phyloP scores from a whole-genome alignment of 2,797 vertebrate genomes.

The Scleropages formosus region DNA sequence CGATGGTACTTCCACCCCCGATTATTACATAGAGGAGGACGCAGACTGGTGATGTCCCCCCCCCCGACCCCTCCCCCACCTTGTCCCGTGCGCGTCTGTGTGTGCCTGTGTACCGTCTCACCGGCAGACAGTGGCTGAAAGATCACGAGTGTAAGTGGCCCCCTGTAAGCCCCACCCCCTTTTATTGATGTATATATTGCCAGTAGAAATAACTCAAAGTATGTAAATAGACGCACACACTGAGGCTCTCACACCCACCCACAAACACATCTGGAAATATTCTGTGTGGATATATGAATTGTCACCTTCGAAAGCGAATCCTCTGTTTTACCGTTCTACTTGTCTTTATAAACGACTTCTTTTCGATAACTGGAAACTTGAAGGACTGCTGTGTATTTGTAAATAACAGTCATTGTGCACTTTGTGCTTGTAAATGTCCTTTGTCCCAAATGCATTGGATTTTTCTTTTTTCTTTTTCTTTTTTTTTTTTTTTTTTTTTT shows the following conservation, averaged over 20 bases:
- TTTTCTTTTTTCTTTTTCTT: constrained; percentile 37
- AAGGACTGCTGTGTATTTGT: constrained; percentile 97
- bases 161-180: background rate
- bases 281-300: constrained; percentile 67
- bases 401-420: constrained; percentile 90
- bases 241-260: constrained; percentile 47
- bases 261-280: constrained; percentile 47
- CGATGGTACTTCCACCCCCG: constrained; percentile 91
- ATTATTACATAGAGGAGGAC: constrained; percentile 99
- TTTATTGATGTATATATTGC: constrained; percentile 24
- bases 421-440: constrained; percentile 89
- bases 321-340: constrained; percentile 68
- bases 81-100: constrained; percentile 22
- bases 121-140: constrained; percentile 4
- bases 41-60: constrained; percentile 89
- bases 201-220: constrained; percentile 21
- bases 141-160: constrained; percentile 2
- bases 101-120: constrained; percentile 24
- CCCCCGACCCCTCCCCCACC: background rate
- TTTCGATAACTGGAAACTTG: constrained; percentile 91
- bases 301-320: constrained; percentile 48
- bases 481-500: too few relatives aligned
- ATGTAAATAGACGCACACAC: constrained; percentile 43
- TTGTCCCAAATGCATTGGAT: constrained; percentile 74
- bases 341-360: constrained; percentile 42